A percentile compares a stretch with the other conserved stretches of the same genome.
These are phyloP conservation scores for Siphamia tubifer DNA, from an alignment of 2,113 vertebrate species.

Conservation along the genomic window DNA sequence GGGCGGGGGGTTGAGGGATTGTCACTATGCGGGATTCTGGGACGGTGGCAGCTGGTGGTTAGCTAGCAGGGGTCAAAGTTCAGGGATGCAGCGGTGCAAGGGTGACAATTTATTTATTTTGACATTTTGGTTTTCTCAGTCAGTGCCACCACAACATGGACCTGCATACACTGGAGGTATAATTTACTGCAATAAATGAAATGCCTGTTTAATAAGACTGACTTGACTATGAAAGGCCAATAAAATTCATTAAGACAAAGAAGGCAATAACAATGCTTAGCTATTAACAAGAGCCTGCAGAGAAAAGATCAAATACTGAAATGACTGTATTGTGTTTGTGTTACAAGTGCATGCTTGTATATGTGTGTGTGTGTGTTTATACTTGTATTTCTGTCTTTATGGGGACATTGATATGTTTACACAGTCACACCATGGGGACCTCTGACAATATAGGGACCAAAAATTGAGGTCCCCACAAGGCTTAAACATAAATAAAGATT, in stretches of 20 bases:
- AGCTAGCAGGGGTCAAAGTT: constrained; percentile 17
- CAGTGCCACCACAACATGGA: background rate
- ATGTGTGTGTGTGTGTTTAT: constrained; percentile 9
- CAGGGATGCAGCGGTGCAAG: constrained; percentile 2
- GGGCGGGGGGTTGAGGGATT: constrained; percentile 11
- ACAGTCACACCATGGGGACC: too few species aligned
- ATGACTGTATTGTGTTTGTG: constrained; percentile 20
- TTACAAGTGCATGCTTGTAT: background rate
- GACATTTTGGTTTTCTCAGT: background rate
- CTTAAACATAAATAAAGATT: too few species aligned
- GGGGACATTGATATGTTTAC: too few species aligned
- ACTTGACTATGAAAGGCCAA: constrained; percentile 33
- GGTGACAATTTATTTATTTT: background rate
- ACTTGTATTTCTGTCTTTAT: too few species aligned
- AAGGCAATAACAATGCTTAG: constrained; percentile 47
- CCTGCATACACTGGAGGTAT: constrained; percentile 2
- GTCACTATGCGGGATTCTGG: constrained; percentile 5
- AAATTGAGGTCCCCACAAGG: too few species aligned
- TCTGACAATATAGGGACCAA: too few species aligned
- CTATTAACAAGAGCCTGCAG: constrained; percentile 41
- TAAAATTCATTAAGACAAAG: constrained; percentile 49
- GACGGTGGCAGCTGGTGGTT: constrained; percentile 36
- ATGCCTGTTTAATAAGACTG: constrained; percentile 41
- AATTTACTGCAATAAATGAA: constrained; percentile 52
- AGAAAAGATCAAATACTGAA: constrained; percentile 24